phyloP scores from a whole-genome alignment of 2,113 vertebrate species.

The Drymodes brunneopygia region DNA sequence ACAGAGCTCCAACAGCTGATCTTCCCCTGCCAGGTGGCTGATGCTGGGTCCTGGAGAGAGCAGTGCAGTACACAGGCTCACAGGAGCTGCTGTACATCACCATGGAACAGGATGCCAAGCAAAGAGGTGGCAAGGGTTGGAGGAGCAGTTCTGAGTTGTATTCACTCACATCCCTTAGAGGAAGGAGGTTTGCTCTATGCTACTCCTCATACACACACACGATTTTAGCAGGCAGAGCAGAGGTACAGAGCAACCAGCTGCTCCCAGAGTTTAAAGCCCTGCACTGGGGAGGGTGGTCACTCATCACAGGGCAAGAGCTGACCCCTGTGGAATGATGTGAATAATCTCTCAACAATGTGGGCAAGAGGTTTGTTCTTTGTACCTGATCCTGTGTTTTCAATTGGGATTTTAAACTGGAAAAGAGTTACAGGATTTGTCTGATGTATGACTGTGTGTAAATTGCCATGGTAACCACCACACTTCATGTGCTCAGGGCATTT shows the following conservation, averaged over 20 bases:
- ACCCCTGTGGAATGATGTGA: fast-evolving
- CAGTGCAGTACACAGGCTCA: fast-evolving
- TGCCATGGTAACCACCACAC: neutral
- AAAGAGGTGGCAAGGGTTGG: neutral
- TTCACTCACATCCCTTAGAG: neutral
- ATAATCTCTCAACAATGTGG: neutral
- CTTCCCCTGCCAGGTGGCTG: neutral
- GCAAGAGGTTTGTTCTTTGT: neutral
- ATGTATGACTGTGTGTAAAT: neutral
- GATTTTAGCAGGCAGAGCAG: neutral
- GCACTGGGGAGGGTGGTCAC: neutral
- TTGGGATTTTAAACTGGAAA: neutral
- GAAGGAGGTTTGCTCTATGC: neutral
- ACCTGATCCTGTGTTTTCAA: neutral
- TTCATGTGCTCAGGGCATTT: neutral
- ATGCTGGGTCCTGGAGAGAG: neutral
- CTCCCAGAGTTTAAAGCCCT: neutral
- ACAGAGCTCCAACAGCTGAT: neutral
- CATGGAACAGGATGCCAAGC: neutral
- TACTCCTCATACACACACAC: neutral
- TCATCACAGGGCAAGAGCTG: fast-evolving
- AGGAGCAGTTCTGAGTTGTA: neutral
- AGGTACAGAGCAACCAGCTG: neutral
- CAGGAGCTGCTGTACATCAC: neutral
- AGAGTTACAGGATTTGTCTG: neutral